Evolutionary conservation across 2,888 invertebrate species (phyloP), one percentile per base, ranked within the genome.

Genomic region (Callyntrura guangdongensis): DNA sequence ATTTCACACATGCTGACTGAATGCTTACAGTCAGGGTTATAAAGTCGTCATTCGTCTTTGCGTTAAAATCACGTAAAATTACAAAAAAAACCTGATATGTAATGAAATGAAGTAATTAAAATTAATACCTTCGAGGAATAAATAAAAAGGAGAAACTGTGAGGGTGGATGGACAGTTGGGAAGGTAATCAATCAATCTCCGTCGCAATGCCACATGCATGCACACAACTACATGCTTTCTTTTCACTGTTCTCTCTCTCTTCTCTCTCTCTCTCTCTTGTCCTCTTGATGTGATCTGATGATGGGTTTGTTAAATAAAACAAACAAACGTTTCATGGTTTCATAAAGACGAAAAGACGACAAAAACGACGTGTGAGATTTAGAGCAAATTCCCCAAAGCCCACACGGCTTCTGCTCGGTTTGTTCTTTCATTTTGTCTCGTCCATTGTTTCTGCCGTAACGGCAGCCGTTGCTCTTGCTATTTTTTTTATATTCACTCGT

Each of bases 331-430:
- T 61, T 17, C 61, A 61, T 17, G 61, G 3, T 61, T 61, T 61
- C 61, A 61, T 20, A 8, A 17, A 36, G 17, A 59, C n/a, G 59
- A 14, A n/a, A n/a, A 22, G 22, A 64, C 22, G 25, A 25, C 64
- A 64, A n/a, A n/a, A n/a, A 25, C 25, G 8, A 64, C 9, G 12
- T 2, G 67, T 22, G 67, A 36, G 67, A 67, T 67, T 67, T 67
- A 67, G 27, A 67, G 67, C 25, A 67, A 27, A 67, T 36, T 67
- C 67, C 67, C 67, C 27, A 36, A 67, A 36, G 67, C 67, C 25
- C 11, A 27, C 6, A 12, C 67, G 27, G 67, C 67, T 12, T 22
- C n/a, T 67, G 67, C 67, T 12, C 8, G 5, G 25, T 22, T 17
- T 14, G 53, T 59, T 59, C 14, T 59, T 61, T 36, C 27, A 67